phyloP scores from a whole-genome alignment of 2,888 invertebrate species.

The Camptogramma bilineatum region DNA sequence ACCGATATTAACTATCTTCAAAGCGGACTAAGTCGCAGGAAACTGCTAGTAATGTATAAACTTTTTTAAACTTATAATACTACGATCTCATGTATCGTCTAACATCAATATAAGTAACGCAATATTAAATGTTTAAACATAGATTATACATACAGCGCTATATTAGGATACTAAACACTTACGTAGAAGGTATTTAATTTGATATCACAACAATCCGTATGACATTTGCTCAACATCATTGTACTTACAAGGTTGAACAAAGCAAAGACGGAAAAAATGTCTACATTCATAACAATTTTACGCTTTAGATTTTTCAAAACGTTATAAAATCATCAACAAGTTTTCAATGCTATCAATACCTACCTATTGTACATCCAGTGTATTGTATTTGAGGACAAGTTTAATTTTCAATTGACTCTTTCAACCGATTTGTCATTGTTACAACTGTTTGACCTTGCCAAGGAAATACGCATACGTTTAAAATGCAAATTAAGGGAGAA shows the following conservation, averaged over 20 bases:
- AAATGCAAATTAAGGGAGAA: not conserved
- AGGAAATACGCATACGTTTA: not conserved
- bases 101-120: too few species aligned
- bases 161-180: slow-evolving; percentile 10
- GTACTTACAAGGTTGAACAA: slow-evolving; percentile 22
- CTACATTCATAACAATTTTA: slow-evolving; percentile 34
- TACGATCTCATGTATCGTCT: too few species aligned
- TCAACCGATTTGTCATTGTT: not conserved
- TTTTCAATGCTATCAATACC: not conserved
- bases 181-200: slow-evolving; percentile 6
- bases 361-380: too few species aligned
- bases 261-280: slow-evolving; percentile 45
- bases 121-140: too few species aligned
- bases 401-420: not conserved
- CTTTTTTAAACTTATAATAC: too few species aligned
- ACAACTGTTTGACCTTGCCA: not conserved
- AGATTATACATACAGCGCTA: too few species aligned
- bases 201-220: slow-evolving; percentile 5
- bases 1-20: too few species aligned
- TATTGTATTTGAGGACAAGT: too few species aligned
- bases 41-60: too few species aligned
- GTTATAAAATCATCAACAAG: not conserved
- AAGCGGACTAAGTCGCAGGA: too few species aligned
- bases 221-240: slow-evolving; percentile 13
- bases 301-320: not conserved